Conservation (phyloP, 1,140 invertebrate genomes). For the Eufriesea mexicana region DNA sequence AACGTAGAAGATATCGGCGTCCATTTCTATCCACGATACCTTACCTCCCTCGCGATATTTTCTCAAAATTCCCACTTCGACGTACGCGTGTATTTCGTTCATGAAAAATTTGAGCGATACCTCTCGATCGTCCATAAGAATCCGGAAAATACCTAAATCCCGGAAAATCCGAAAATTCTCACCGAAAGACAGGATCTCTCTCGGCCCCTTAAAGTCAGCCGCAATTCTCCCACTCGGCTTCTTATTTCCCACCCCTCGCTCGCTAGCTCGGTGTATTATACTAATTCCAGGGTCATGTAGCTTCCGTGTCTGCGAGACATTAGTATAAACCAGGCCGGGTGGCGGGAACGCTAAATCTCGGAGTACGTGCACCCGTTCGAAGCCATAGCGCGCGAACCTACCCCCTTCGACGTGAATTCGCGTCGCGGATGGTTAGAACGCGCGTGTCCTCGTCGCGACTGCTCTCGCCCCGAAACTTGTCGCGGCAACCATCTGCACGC, state of each 20-base stretch:
- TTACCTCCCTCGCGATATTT: too few relatives aligned
- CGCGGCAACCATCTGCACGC: constrained; percentile 13
- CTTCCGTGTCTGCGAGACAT: constrained; percentile 50
- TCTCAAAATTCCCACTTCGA: too few relatives aligned
- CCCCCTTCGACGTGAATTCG: not conserved
- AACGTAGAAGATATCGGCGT: too few relatives aligned
- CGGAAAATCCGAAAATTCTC: too few relatives aligned
- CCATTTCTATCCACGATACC: too few relatives aligned
- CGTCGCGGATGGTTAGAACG: not conserved
- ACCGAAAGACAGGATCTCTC: too few relatives aligned
- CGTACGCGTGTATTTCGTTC: too few relatives aligned
- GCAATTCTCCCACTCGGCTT: not conserved
- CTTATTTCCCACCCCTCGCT: not conserved
- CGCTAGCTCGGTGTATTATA: constrained; percentile 37
- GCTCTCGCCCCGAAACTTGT: constrained; percentile 54
- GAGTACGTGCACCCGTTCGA: constrained; percentile 8
- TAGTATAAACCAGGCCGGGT: constrained; percentile 55
- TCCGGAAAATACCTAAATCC: too few relatives aligned
- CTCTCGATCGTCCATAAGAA: too few relatives aligned
- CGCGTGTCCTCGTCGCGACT: constrained; percentile 19
- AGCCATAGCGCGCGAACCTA: not conserved
- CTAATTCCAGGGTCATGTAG: constrained; percentile 58
- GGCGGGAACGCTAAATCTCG: constrained; percentile 53
- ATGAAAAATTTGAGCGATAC: too few relatives aligned
- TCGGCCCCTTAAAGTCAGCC: not conserved